Evolutionary conservation across 2,797 vertebrate genomes (phyloP).

Genomic region (Merluccius polli): DNA sequence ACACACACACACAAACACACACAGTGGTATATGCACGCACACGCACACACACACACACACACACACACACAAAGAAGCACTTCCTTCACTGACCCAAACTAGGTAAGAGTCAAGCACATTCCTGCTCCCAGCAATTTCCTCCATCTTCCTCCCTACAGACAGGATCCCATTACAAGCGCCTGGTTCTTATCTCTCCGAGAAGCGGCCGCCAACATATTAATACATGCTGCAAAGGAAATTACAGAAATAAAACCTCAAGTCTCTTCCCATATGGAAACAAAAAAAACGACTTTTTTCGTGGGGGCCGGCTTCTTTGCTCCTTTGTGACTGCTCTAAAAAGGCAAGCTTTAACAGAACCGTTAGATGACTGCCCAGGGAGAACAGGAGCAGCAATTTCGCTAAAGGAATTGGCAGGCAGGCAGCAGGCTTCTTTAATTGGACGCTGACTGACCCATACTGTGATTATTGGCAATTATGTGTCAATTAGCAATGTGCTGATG

Average conservation of each 20-base stretch:
- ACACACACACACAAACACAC: too few species aligned
- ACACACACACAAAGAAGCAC: constrained; percentile 35
- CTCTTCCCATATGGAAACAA: background rate
- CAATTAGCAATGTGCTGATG: constrained; percentile 69
- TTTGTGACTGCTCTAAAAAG: constrained; percentile 7
- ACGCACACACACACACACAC: constrained; percentile 22
- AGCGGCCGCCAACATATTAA: constrained; percentile 41
- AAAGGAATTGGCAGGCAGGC: constrained; percentile 29
- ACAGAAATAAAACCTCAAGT: constrained; percentile 18
- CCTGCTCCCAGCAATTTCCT: constrained; percentile 59
- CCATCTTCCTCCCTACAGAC: constrained; percentile 59
- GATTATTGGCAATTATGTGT: constrained; percentile 68
- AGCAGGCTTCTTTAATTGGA: constrained; percentile 47
- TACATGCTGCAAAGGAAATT: constrained; percentile 15
- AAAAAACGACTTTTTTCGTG: background rate
- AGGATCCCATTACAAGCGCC: constrained; percentile 63
- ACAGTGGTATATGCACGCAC: constrained; percentile 10
- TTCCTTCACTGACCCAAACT: constrained; percentile 63
- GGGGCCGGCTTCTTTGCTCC: background rate
- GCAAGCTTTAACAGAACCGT: background rate
- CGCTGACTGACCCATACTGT: constrained; percentile 49
- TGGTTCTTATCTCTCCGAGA: constrained; percentile 51
- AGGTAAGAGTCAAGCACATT: constrained; percentile 66
- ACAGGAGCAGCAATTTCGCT: constrained; percentile 27
- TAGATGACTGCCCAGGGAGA: constrained; percentile 18